These are phyloP conservation scores for Uropetala carovei DNA, from an alignment of 2,888 invertebrate genomes.

Conservation along the genomic window DNA sequence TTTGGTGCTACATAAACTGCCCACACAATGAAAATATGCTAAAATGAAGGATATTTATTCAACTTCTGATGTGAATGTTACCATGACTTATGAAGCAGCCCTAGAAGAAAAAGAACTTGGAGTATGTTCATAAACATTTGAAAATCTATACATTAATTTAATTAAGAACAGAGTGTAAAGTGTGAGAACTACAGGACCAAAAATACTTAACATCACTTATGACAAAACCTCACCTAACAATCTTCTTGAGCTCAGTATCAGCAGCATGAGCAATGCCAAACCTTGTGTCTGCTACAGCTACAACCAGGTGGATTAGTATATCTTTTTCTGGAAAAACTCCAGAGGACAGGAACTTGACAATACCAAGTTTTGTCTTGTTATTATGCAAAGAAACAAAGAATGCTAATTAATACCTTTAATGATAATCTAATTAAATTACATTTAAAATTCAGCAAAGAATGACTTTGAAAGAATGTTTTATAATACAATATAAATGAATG, in stretches of 20 bases:
- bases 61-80: too few species aligned
- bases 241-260: constrained; percentile 89
- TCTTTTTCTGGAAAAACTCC: constrained; percentile 87
- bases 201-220: constrained; percentile 67
- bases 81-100: too few species aligned
- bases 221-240: constrained; percentile 78
- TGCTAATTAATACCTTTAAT: constrained; percentile 67
- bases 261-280: constrained; percentile 93
- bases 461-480: background rate
- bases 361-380: constrained; percentile 83
- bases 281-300: constrained; percentile 92
- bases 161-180: background rate
- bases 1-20: too few species aligned
- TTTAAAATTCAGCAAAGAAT: background rate
- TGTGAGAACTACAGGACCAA: background rate
- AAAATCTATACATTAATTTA: too few species aligned
- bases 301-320: constrained; percentile 85
- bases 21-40: too few species aligned
- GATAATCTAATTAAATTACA: background rate
- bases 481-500: background rate
- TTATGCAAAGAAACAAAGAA: constrained; percentile 51
- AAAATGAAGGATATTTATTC: too few species aligned
- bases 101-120: too few species aligned
- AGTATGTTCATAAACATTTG: too few species aligned
- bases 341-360: constrained; percentile 88